Evolutionary conservation across 2,888 invertebrate genomes (phyloP), one percentile per base, ranked within the genome.

Genomic region (Rugalucina vietnamica): DNA sequence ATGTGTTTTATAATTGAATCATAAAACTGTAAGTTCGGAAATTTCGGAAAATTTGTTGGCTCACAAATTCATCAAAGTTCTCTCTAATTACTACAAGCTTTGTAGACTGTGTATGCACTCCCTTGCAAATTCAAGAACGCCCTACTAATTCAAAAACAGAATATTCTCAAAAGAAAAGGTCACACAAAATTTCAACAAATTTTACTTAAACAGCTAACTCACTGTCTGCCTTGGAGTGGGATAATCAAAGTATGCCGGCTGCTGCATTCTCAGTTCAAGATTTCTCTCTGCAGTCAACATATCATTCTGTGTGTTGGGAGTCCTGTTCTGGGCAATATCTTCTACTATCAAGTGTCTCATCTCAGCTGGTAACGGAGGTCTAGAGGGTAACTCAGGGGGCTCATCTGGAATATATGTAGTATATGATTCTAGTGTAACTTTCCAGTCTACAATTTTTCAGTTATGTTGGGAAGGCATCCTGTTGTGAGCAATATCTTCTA

Each of bases 311-410:
- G 93, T 92, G 50, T 85, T 87, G 0, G 94, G 94, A 0, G 94
- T 93, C 76, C 90, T 89, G 0, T 91, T 81, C 72, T 92, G 84
- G 5, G 94, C 94, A 36, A 94, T 85, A 29, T 94, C 93, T 70
- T 90, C 90, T 5, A 93, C 92, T 43, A 93, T 89, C 86, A 92
- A 88, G 70, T 91, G 90, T 5, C 93, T 75, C 71, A 92, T 90
- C 36, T 89, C 90, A 0, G 90, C 90, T 1, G 94, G 94, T n/a
- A 93, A 89, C 1, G 94, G 94, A 21, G 94, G 94, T 71, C 94
- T 82, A 18, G 82, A 78, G 5, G 94, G 94, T 4, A 87, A 57
- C 18, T 85, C 85, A 10, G 87, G 87, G 1, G 65, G 65, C 34
- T 65, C 65, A 32, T 65, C 65, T 65, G 34, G 21, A 2, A 54